Percentiles rank a stretch among this genome's conserved stretches.
Conservation (phyloP, 2,113 vertebrate species). For the Menura novaehollandiae region DNA sequence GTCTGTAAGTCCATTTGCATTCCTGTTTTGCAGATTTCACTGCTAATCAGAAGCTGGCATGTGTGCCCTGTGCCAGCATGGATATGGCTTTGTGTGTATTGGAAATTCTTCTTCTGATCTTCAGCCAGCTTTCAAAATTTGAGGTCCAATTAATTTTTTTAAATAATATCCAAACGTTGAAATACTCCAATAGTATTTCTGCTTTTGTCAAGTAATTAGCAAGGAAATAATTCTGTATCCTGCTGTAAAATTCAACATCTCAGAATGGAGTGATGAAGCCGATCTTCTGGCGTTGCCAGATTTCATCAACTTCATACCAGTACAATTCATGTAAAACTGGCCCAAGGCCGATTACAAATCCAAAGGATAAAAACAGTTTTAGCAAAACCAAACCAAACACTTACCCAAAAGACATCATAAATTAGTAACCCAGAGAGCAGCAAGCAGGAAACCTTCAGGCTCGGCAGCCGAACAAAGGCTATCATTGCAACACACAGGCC, state of each 20-base stretch:
- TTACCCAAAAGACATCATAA: conserved; percentile 99
- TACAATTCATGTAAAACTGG: background rate
- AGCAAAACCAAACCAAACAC: conserved; percentile 46
- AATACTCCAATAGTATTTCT: background rate
- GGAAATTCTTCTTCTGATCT: background rate
- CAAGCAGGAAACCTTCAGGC: conserved; percentile 98
- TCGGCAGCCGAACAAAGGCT: conserved; percentile 96
- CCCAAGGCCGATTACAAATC: background rate
- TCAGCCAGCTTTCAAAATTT: background rate
- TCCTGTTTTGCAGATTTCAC: background rate
- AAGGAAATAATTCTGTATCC: background rate
- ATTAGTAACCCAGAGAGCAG: conserved; percentile 97
- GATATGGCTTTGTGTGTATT: background rate
- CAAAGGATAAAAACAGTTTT: background rate
- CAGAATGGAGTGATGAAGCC: background rate
- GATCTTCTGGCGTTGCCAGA: background rate
- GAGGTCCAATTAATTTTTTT: background rate
- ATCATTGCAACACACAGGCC: conserved; percentile 99
- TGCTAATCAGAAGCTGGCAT: background rate
- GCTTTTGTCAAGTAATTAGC: background rate
- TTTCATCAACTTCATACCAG: background rate
- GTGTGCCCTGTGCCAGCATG: fast-evolving
- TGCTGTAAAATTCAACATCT: background rate
- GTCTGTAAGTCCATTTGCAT: background rate
- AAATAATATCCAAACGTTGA: background rate